A percentile compares a stretch with the other conserved stretches of the same genome.
Evolutionary conservation across 2,113 vertebrate genomes (phyloP).

Genomic region (Pantherophis guttatus): DNA sequence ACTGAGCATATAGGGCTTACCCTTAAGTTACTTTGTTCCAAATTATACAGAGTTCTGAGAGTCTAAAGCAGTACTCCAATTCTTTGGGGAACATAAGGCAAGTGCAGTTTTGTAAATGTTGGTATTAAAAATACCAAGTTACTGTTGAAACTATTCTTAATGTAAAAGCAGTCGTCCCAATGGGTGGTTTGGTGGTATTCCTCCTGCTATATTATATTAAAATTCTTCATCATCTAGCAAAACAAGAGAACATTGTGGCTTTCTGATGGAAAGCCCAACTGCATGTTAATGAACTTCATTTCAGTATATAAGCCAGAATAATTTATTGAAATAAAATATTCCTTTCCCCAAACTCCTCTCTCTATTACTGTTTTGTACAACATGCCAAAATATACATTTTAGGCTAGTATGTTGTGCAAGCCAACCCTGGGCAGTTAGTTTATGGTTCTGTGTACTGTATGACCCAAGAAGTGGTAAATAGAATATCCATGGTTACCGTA

Average conservation of each 20-base stretch:
- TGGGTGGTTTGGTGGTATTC: conserved; percentile 30
- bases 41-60: background rate
- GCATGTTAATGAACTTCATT: conserved; percentile 60
- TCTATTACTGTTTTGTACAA: background rate
- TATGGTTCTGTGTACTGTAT: background rate
- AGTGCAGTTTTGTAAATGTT: background rate
- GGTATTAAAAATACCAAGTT: conserved; percentile 4
- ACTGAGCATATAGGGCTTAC: background rate
- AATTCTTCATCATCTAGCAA: conserved; percentile 19
- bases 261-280: conserved; percentile 56
- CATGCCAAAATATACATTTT: background rate
- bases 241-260: conserved; percentile 41
- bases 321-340: conserved; percentile 58
- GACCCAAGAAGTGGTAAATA: background rate
- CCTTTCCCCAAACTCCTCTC: background rate
- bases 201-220: conserved; percentile 40
- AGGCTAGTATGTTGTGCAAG: background rate
- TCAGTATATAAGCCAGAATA: conserved; percentile 63
- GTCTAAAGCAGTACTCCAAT: background rate
- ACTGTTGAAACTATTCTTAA: conserved; percentile 6
- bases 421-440: background rate
- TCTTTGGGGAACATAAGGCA: background rate
- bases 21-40: background rate
- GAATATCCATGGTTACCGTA: background rate
- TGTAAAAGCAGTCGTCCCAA: background rate